Percentiles rank a stretch among this genome's conserved stretches.
phyloP scores from a whole-genome alignment of 2,113 vertebrate species.

The Ictalurus furcatus region DNA sequence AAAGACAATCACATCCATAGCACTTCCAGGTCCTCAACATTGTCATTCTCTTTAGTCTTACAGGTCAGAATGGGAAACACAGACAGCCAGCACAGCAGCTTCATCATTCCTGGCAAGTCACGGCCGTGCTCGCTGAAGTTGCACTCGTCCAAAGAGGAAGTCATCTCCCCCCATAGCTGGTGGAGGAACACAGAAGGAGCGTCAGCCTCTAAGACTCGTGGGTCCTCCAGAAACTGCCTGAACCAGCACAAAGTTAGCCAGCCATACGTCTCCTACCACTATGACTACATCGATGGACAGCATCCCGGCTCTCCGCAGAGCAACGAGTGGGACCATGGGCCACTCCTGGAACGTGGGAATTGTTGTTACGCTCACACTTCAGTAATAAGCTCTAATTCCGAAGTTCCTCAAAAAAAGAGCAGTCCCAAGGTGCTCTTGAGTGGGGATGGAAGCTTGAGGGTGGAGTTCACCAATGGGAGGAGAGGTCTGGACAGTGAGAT shows the following conservation, averaged over 20 bases:
- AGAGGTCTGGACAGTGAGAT: constrained; percentile 59
- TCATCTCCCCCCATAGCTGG: constrained; percentile 79
- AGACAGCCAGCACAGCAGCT: constrained; percentile 86
- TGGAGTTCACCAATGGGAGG: constrained; percentile 82
- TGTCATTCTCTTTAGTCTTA: constrained; percentile 41
- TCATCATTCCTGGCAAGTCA: constrained; percentile 71
- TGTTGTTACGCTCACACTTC: constrained; percentile 46
- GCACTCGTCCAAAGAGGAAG: constrained; percentile 73
- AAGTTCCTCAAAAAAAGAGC: constrained; percentile 66
- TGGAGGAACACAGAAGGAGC: constrained; percentile 61
- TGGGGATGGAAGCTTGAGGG: constrained; percentile 80
- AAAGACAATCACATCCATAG: background rate
- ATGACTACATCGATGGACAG: constrained; percentile 70
- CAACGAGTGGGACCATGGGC: constrained; percentile 56
- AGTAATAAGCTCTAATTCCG: constrained; percentile 59
- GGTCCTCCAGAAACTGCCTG: constrained; percentile 71
- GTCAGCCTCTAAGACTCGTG: constrained; percentile 72
- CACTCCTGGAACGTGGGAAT: constrained; percentile 48
- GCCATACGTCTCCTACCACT: constrained; percentile 76
- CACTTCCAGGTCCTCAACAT: background rate
- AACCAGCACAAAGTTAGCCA: constrained; percentile 77
- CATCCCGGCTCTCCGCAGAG: constrained; percentile 53
- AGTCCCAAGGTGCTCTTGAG: constrained; percentile 88
- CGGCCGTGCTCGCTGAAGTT: constrained; percentile 83
- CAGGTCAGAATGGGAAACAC: constrained; percentile 92